Evolutionary conservation across 2,113 vertebrate genomes (phyloP), one percentile per base, ranked within the genome.

Genomic region (Pollimyrus isidori): DNA sequence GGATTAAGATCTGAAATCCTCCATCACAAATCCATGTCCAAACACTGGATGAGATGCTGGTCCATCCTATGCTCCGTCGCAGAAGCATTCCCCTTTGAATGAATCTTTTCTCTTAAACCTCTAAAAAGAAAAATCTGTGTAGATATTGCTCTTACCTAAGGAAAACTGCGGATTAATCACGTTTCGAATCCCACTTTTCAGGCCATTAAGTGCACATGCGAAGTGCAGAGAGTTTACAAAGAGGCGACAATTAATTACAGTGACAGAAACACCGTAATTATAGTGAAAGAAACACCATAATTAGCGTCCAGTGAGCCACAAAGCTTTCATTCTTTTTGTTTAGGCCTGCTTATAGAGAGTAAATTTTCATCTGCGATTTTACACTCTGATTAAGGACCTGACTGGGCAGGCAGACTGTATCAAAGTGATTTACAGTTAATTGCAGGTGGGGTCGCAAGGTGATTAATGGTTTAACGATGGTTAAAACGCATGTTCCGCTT

Each of bases 401-500:
- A 87, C 50, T 87, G 48, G 69, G 88, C 69, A 39, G 69, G 21
- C 88, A 39, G 42, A 80, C 10, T 80, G 69, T 39, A 88, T 88
- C 58, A 42, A 58, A 58, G 26, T 76, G 42, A 69, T 88, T 88
- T 46, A 76, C 17, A 76, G 69, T 80, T 80, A 80, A 80, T 53
- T 21, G 65, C 88, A 42, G 62, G 46, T 17, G 46, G n/a, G 58
- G 62, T 88, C 62, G 2, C n/a, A 10, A 46, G 56, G 87, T 65
- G 87, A 88, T 65, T 88, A 88, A 88, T 15, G 87, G 87, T 42
- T 88, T 88, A 88, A 23, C 39, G 56, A 23, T 56, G 39, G 21
- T 88, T 65, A 65, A n/a, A 88, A 11, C 35, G 10, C 56, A 65
- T 11, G 87, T 42, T n/a, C 35, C 15, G 87, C 87, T 45, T 45